Evolutionary conservation across 2,113 vertebrate genomes (phyloP), one percentile per base, ranked within the genome.

Genomic region (Calonectris borealis): DNA sequence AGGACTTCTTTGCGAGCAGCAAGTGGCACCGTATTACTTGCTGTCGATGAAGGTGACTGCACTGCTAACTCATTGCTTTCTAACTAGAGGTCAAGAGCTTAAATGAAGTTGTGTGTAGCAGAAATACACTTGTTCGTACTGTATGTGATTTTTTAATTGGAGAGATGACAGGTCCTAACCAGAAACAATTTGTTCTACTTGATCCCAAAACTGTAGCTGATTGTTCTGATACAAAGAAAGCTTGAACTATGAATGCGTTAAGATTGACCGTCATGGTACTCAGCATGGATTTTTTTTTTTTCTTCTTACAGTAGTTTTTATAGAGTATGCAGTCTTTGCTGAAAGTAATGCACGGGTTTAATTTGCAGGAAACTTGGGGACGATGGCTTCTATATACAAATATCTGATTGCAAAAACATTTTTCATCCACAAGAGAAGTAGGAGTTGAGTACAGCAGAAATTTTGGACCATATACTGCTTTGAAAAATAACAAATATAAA

Each of bases 181-280:
- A 93, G 57, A 68, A 94, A 93, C 80, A 49, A 24, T 86, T 90
- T 78, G 72, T 83, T 86, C 86, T 90, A 51, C 54, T 68, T 83
- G 60, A 86, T 88, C 60, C 27, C 49, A 77, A 81, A 93, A 57
- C 80, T 83, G 40, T 66, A 80, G 58, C 68, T 80, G 86, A 36
- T 83, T 93, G 86, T 90, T 82, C 72, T 94, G 49, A 29, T 86
- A 36, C n/a, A 70, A 90, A 92, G 62, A 34, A 61, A 65, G 8
- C 36, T 34, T 88, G 13, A 86, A 26, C 27, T 81, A 25, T 73
- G 46, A 88, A 36, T 40, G 10, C 22, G 9, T 58, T 60, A 44
- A 88, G 49, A 46, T 42, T 66, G 52, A 48, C n/a, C 65, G 17
- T 66, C 40, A 4, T 32, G 6, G 10, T 70, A 38, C 81, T 91